Evolutionary conservation across 37 sponge, comb jelly and placozoan genomes (phyloP), one percentile per base, ranked within the genome.

Genomic region (Spongilla lacustris): DNA sequence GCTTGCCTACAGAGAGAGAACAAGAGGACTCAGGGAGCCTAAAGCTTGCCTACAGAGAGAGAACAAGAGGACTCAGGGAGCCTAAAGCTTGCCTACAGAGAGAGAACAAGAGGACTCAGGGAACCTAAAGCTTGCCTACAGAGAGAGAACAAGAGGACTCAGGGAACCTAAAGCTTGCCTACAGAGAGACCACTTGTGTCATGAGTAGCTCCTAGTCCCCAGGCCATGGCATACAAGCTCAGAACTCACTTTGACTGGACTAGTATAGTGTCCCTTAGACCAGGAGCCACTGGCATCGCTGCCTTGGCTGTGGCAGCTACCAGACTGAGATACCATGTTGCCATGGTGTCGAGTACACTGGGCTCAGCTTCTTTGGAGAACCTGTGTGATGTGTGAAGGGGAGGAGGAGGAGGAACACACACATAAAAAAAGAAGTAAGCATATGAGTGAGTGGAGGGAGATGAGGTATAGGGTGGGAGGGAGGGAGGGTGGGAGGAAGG

Each of bases 61-160:
- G 73, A 33, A 87, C 82, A n/a, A 96, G 82, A 8, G 96, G 96
- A 35, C 66, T 72, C 73, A 96, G 80, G 6, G 68, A 71, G 4
- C 38, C 14, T 21, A 96, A 66, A 50, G 90, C 69, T 10, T 23
- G 66, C 71, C n/a, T n/a, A n/a, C n/a, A n/a, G 86, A 12, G 96
- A 92, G 24, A 96, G 73, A 33, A 87, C 82, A n/a, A 96, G 82
- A 8, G 96, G 96, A 35, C 66, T 72, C 73, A 96, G 80, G 6
- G 68, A 71, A 0, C 38, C 14, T 21, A 96, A 66, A 50, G 90
- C 69, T 10, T 23, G 66, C 71, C n/a, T n/a, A n/a, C n/a, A n/a
- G 86, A 12, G 96, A 92, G 24, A 96, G 73, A 33, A 87, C 82
- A n/a, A 96, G 82, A 8, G 96, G 96, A 35, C 66, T 72, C 73